Evolutionary conservation across 2,797 vertebrate species (phyloP), one percentile per base, ranked within the genome.

Genomic region (Eurystomus glaucurus): DNA sequence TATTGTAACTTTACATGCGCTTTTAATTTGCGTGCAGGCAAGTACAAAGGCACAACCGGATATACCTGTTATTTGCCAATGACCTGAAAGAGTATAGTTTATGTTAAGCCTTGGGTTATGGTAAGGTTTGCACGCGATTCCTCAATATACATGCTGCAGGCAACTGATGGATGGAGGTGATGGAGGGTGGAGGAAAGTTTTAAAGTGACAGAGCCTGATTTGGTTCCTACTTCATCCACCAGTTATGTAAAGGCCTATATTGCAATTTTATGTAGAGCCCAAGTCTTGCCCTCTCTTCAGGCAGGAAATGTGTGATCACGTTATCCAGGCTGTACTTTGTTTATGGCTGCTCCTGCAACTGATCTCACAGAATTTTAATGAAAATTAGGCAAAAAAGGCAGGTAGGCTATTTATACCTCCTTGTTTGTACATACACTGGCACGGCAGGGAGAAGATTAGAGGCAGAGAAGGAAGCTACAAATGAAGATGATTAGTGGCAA

Each of bases 31-130:
- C 95, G 96, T 98, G 97, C 97, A 98, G 98, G 97, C 98, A 95
- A 97, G 97, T 97, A 98, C 97, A 97, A 98, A 98, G 97, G 91
- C 96, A 93, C 97, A 98, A 98, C 98, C 98, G 98, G 98, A 98
- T 98, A 98, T 98, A 98, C 98, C 98, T 98, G 98, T 98, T 98
- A 98, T 98, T 98, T 98, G 97, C 97, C 98, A 98, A 97, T 98
- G 98, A 98, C 98, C 98, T 96, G 97, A 98, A 97, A 98, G 95
- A 97, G 96, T 92, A 84, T 93, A 98, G 98, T 98, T 98, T 98
- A 98, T 98, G 97, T 97, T 98, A 98, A 98, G 98, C 98, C 98
- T 97, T 97, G 97, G 98, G 98, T 98, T 98, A 98, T 96, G 96
- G 98, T 96, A 96, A 97, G 65, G 97, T 96, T 98, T 98, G 98